These are phyloP conservation scores for Callipepla squamata DNA, from an alignment of 2,113 vertebrate species.

Conservation along the genomic window DNA sequence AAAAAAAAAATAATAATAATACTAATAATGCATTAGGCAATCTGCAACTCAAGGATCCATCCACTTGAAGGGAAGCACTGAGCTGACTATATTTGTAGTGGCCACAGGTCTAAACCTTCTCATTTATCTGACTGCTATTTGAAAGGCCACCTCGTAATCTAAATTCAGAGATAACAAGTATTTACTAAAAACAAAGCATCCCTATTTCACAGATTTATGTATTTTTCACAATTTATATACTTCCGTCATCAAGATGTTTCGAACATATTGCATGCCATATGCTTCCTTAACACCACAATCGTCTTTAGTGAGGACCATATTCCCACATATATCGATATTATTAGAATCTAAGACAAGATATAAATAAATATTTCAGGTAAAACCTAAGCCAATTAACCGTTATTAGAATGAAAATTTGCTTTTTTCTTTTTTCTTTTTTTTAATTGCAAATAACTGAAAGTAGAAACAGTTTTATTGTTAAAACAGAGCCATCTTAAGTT, in stretches of 20 bases:
- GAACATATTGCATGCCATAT: constrained; percentile 38
- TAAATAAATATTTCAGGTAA: background rate
- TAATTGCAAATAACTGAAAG: background rate
- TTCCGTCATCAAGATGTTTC: constrained; percentile 8
- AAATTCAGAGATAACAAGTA: background rate
- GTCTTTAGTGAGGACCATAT: background rate
- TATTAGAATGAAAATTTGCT: background rate
- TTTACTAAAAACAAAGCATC: background rate
- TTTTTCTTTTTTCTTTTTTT: background rate
- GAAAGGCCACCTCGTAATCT: background rate
- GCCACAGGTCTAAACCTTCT: background rate
- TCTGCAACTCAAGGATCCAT: background rate
- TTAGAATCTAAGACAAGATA: background rate
- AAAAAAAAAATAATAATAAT: background rate
- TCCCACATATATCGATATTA: background rate
- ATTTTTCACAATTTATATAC: constrained; percentile 8
- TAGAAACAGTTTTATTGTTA: background rate
- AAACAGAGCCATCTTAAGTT: background rate
- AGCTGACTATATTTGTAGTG: background rate
- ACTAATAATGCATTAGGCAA: background rate
- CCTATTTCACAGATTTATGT: background rate
- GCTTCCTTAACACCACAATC: background rate
- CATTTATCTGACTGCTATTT: background rate
- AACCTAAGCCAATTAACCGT: background rate
- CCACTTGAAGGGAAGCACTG: background rate